phyloP scores from a whole-genome alignment of 2,113 vertebrate genomes.

The Carassius auratus region DNA sequence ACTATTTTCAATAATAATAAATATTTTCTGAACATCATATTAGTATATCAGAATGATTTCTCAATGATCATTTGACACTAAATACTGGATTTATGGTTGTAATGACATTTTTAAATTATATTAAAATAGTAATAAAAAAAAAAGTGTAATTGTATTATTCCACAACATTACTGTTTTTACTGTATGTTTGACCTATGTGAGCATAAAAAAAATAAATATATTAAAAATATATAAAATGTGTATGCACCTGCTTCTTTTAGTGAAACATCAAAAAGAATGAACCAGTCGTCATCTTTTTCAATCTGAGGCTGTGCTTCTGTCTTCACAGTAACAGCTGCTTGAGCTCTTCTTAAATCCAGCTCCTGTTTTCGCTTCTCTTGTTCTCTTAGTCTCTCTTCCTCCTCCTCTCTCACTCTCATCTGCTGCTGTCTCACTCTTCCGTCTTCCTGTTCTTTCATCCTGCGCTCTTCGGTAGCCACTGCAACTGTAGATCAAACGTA shows the following conservation, averaged over 20 bases:
- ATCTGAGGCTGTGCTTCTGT: constrained; percentile 50
- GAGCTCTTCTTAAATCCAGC: constrained; percentile 26
- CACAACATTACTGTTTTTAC: background rate
- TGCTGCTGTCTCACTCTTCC: constrained; percentile 64
- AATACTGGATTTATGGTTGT: background rate
- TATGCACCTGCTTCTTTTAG: constrained; percentile 5
- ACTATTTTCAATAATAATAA: background rate
- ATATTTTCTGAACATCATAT: background rate
- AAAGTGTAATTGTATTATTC: background rate
- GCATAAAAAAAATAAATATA: background rate
- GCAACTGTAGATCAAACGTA: background rate
- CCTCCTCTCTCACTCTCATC: constrained; percentile 37
- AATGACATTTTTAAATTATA: background rate
- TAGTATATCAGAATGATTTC: background rate
- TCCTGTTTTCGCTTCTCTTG: constrained; percentile 1
- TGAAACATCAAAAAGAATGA: constrained; percentile 65
- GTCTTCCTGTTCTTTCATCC: constrained; percentile 46
- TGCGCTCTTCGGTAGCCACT: constrained; percentile 37
- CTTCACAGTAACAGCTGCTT: constrained; percentile 21
- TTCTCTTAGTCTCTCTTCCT: constrained; percentile 18
- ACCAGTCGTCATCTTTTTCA: constrained; percentile 70
- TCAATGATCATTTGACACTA: background rate
- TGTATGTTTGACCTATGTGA: background rate
- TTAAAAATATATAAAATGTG: background rate
- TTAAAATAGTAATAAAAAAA: background rate